phyloP scores from a whole-genome alignment of 2,113 vertebrate genomes.

The Elephantulus edwardii region DNA sequence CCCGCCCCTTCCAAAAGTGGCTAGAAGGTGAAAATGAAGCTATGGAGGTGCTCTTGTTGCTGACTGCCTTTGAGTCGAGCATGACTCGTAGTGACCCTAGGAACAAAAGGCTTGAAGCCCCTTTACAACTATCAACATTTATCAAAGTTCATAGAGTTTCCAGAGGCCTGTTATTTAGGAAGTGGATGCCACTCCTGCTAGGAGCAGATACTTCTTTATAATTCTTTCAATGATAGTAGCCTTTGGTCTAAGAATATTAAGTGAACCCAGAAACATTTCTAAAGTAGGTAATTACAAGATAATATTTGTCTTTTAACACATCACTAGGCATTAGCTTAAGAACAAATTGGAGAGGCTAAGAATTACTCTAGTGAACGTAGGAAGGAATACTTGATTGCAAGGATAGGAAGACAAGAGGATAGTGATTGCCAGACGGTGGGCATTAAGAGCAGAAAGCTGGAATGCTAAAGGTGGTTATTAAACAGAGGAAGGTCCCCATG shows the following conservation, averaged over 20 bases:
- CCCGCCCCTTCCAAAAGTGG: too few species aligned
- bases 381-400: background rate
- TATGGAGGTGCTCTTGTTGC: background rate
- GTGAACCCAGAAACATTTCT: background rate
- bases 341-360: background rate
- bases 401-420: background rate
- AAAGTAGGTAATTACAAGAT: background rate
- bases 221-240: background rate
- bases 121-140: too few species aligned
- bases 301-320: background rate
- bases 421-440: background rate
- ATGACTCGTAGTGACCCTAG: too few species aligned
- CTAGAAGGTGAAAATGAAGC: background rate
- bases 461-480: background rate
- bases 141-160: too few species aligned
- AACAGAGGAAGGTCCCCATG: background rate
- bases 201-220: background rate
- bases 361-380: background rate
- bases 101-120: too few species aligned
- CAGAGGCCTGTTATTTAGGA: too few species aligned
- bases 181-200: too few species aligned
- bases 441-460: background rate
- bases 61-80: too few species aligned
- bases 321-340: background rate
- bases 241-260: background rate